These are phyloP conservation scores for Metalampra italica DNA, from an alignment of 2,888 invertebrate species.

Conservation along the genomic window DNA sequence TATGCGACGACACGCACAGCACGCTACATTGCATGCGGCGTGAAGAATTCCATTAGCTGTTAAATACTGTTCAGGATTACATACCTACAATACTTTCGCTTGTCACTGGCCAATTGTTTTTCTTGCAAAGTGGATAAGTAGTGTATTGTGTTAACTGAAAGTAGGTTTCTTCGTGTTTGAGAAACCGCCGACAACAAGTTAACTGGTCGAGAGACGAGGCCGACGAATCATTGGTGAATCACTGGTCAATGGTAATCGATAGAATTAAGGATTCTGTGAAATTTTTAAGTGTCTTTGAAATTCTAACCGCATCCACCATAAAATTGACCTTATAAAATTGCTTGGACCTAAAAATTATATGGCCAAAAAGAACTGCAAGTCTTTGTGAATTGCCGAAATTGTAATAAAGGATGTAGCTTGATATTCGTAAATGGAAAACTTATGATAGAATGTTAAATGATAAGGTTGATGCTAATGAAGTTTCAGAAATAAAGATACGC, in stretches of 20 bases:
- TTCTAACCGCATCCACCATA: not conserved
- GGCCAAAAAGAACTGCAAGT: not conserved
- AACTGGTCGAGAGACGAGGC: slow-evolving; percentile 16
- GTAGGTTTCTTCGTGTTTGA: slow-evolving; percentile 23
- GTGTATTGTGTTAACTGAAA: slow-evolving; percentile 22
- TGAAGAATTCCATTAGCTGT: slow-evolving; percentile 40
- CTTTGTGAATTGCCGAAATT: not conserved
- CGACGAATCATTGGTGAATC: slow-evolving; percentile 37
- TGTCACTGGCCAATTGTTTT: slow-evolving; percentile 35
- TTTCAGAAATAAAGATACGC: not conserved
- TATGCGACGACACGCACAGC: slow-evolving; percentile 39
- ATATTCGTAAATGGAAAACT: not conserved
- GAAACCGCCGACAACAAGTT: slow-evolving; percentile 25
- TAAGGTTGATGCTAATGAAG: too few relatives aligned
- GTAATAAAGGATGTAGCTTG: not conserved
- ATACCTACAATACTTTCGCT: slow-evolving; percentile 47
- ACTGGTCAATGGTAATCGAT: slow-evolving; percentile 32
- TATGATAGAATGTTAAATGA: not conserved
- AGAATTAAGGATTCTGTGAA: slow-evolving; percentile 28
- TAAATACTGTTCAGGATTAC: slow-evolving; percentile 37
- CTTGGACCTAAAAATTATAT: not conserved
- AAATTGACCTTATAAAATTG: not conserved
- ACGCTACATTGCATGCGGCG: slow-evolving; percentile 56
- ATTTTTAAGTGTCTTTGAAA: slow-evolving; percentile 16
- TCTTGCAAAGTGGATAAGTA: slow-evolving; percentile 31